Evolutionary conservation across 2,113 vertebrate genomes (phyloP).

Genomic region (Gymnocephalus cernua): DNA sequence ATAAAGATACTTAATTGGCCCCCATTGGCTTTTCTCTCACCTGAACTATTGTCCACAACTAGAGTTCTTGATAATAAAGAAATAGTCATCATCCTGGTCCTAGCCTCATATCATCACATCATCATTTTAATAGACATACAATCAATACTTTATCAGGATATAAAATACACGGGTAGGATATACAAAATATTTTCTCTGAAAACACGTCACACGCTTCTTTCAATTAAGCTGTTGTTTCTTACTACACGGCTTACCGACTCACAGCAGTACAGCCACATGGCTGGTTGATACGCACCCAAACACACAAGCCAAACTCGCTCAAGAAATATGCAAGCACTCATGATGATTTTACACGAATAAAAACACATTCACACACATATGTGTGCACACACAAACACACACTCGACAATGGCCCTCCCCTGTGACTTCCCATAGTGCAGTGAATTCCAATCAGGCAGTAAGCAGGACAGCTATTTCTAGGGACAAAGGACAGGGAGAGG

Average conservation of each 20-base stretch:
- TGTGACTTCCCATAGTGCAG: slow-evolving; percentile 79
- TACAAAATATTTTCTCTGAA: neutral
- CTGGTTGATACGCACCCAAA: neutral
- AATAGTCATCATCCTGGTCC: neutral
- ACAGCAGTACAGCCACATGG: neutral
- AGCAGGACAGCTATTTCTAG: slow-evolving; percentile 86
- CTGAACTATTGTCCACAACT: neutral
- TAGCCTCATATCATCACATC: neutral
- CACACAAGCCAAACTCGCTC: neutral
- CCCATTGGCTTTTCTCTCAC: neutral
- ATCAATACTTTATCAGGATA: neutral
- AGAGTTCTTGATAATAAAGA: neutral
- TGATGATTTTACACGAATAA: slow-evolving; percentile 20
- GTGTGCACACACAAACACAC: slow-evolving; percentile 73
- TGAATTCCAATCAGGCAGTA: slow-evolving; percentile 88
- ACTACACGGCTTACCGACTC: neutral
- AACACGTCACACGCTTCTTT: neutral
- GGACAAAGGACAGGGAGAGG: slow-evolving; percentile 86
- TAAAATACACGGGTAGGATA: neutral
- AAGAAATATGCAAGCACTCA: slow-evolving; percentile 22
- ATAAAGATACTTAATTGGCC: too few species aligned
- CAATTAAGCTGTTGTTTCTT: neutral
- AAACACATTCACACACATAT: slow-evolving; percentile 44
- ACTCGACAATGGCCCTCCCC: slow-evolving; percentile 66
- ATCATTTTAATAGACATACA: slow-evolving; percentile 1